Base-by-base conservation (phyloP, 1,140 invertebrate genomes). In the Anastrepha ludens region DNA sequence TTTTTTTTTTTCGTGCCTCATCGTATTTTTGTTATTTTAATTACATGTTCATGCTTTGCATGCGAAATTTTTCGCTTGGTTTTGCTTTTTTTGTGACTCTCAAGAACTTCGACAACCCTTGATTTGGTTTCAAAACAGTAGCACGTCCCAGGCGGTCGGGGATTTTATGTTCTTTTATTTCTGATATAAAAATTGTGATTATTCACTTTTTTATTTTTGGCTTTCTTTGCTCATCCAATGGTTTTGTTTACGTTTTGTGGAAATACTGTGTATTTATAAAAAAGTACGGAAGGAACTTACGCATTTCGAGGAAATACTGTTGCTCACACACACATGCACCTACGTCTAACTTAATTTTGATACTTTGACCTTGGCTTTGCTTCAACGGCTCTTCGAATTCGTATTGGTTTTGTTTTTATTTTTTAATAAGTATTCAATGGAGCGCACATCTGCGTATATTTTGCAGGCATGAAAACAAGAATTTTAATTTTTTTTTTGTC, bases 31-130 rank as follows among this genome's bases (percentile, higher is more conserved):
- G 67, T 47, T 41, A 74, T 47, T 74, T 74, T 74, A 74, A 74
- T 74, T 74, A 74, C 41, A 74, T 4, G 13, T 74, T 74, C 41
- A 44, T 74, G 67, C 44, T 74, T 74, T 74, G 67, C 67, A 74
- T 74, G 47, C 67, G 39, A 44, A 74, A 74, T 74, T 74, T 74
- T 74, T 15, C 39, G 39, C 29, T 41, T 67, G 65, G 29, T 11
- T 67, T 20, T 41, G 41, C 17, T 74, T 74, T 8, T 62, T 4
- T 15, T 62, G 3, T 13, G 13, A 8, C 13, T 44, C 44, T 74
- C 67, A 44, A 74, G 41, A 74, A 74, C 67, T 74, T 47, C 67
- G 41, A 17, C 44, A 74, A 74, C 67, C 41, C 67, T 70, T 15
- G 15, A 11, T 8, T 47, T 2, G 4, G 2, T 29, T 74, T 74